phyloP scores from a whole-genome alignment of 2,113 vertebrate species.

The Myodes glareolus region DNA sequence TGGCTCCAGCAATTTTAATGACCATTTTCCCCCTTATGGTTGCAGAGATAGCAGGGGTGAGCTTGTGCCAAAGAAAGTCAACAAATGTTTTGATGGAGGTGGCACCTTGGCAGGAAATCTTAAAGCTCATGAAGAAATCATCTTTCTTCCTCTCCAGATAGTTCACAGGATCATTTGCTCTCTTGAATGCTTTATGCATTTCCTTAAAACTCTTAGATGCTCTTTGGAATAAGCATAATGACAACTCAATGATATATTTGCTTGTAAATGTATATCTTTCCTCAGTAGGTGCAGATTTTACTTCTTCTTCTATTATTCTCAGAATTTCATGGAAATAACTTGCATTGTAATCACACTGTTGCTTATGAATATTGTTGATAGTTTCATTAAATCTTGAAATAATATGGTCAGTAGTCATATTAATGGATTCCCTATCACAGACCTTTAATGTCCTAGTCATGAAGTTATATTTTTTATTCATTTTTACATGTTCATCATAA shows the following conservation, averaged over 20 bases:
- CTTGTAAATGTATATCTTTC: constrained; percentile 74
- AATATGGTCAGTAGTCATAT: not conserved
- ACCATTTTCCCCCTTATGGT: constrained; percentile 74
- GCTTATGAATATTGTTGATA: not conserved
- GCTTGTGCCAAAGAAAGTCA: constrained; percentile 83
- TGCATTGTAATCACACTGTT: constrained; percentile 63
- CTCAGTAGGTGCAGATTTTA: constrained; percentile 56
- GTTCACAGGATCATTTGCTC: constrained; percentile 72
- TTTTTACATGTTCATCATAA: constrained; percentile 26
- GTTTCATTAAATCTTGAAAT: not conserved
- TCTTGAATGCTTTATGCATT: constrained; percentile 78
- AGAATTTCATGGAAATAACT: constrained; percentile 79
- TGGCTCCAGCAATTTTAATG: constrained; percentile 77
- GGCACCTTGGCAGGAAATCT: constrained; percentile 81
- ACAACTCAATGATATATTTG: constrained; percentile 77
- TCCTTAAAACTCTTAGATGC: constrained; percentile 74
- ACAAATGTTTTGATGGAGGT: constrained; percentile 82
- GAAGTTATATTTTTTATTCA: accelerated
- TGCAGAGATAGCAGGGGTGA: constrained; percentile 69
- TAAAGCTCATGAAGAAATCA: constrained; percentile 84
- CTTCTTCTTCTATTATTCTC: not conserved
- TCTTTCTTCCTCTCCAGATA: constrained; percentile 82
- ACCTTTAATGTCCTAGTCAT: not conserved
- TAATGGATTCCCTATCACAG: not conserved
- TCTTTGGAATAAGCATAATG: constrained; percentile 71